phyloP scores from a whole-genome alignment of 2,113 vertebrate genomes.

The Prunella fulvescens region DNA sequence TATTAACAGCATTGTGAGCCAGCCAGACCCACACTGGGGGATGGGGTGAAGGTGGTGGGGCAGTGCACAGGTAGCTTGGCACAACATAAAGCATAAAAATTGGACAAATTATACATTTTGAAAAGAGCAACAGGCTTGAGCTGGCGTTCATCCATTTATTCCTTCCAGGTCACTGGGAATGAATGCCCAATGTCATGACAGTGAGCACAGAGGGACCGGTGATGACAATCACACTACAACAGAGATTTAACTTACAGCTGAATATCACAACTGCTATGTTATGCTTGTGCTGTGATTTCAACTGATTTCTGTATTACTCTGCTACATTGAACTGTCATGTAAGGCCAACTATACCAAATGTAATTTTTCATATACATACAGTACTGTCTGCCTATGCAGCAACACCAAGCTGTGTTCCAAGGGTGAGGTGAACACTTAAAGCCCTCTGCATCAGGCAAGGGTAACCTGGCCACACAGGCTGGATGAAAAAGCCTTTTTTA shows the following conservation, averaged over 20 bases:
- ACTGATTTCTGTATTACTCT: background rate
- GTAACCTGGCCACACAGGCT: fast-evolving
- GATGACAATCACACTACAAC: background rate
- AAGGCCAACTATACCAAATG: background rate
- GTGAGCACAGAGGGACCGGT: background rate
- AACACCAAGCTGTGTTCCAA: background rate
- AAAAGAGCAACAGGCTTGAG: background rate
- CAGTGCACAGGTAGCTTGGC: background rate
- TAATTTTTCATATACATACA: background rate
- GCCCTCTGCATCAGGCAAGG: background rate
- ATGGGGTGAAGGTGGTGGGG: no score
- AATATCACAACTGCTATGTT: background rate
- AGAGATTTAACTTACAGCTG: background rate
- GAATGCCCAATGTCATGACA: background rate
- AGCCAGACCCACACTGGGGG: background rate
- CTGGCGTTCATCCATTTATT: background rate
- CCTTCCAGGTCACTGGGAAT: background rate
- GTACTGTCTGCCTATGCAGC: background rate
- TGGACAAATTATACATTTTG: background rate
- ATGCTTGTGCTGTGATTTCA: background rate
- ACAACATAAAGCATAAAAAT: background rate
- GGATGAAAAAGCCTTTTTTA: background rate
- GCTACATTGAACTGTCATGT: background rate
- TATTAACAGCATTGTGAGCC: background rate
- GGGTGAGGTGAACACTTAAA: background rate